Evolutionary conservation across 1,140 invertebrate species (phyloP).

Genomic region (Zaprionus tsacasi): DNA sequence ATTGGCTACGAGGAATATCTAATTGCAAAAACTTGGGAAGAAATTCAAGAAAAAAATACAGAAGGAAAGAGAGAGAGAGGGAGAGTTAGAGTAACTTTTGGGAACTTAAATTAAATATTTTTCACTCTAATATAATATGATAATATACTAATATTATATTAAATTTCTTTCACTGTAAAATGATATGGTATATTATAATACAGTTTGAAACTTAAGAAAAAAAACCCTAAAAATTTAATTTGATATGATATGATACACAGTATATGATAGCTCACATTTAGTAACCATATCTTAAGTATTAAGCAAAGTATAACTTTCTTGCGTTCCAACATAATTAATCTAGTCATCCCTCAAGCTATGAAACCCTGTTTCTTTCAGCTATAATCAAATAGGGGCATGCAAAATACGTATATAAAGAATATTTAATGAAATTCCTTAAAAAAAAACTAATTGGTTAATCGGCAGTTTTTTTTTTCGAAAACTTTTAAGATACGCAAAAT

Average conservation of each 20-base stretch:
- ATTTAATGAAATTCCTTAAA: neutral
- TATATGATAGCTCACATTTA: too few relatives aligned
- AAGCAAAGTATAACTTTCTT: too few relatives aligned
- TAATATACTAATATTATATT: too few relatives aligned
- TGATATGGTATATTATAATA: too few relatives aligned
- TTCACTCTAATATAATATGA: neutral
- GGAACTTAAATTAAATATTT: neutral
- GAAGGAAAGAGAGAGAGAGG: rapidly evolving
- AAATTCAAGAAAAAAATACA: neutral
- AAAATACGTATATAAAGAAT: neutral
- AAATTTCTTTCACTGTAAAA: too few relatives aligned
- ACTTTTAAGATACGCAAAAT: neutral
- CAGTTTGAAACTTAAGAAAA: too few relatives aligned
- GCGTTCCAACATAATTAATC: neutral
- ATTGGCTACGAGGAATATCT: constrained; percentile 5
- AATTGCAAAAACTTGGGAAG: neutral
- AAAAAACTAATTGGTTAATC: constrained; percentile 1
- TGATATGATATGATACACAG: too few relatives aligned
- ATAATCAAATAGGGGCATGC: neutral
- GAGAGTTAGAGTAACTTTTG: neutral
- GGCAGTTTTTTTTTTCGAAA: neutral
- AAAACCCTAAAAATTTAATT: too few relatives aligned
- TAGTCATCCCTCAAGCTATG: neutral
- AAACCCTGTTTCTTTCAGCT: neutral
- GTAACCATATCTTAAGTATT: too few relatives aligned